Evolutionary conservation across 1,140 invertebrate genomes (phyloP), one percentile per base, ranked within the genome.

Genomic region (Vanessa tameamea): DNA sequence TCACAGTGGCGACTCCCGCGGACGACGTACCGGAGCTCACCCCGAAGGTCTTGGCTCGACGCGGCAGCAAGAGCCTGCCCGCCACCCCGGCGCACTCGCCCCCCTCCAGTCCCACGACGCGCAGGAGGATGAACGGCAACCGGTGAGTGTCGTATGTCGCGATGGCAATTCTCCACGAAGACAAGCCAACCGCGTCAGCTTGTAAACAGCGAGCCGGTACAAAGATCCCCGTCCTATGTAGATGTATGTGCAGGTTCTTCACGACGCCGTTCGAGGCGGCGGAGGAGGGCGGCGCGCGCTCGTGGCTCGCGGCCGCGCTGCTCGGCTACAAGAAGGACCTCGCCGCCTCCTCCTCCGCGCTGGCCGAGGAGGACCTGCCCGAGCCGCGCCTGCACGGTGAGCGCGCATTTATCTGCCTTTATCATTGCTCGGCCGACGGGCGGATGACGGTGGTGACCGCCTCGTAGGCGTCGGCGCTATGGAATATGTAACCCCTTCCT

Each of bases 31-130:
- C 79, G 3, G 82, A 87, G 16, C 81, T 83, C 15, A 77, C 78
- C 15, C 82, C 84, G 72, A 93, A 93, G 71, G 77, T 91, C 53
- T 78, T 80, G 53, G 78, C 90, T 31, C 87, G 95, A 6, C 90
- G 95, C 64, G 94, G 94, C 37, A 96, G 95, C 80, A 95, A 94
- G 87, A 96, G 96, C 13, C 87, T 96, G 47, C 96, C 96, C 2
- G 94, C 94, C 0, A 95, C 95, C 3, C 96, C 96, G 0, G 85
- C 95, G 1, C 87, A 94, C 31, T 95, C 95, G 5, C 95, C 95
- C 0, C 89, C 88, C 9, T 86, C 85, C 43, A 95, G 95, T n/a
- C 96, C 95, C 0, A 94, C 92, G 64, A 82, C 85, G 12, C 85
- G 92, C n/a, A 92, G 94, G 69, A 92, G 81, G 77, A 87, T 85